Evolutionary conservation across 1,140 invertebrate species (phyloP), one percentile per base, ranked within the genome.

Genomic region (Sitophilus oryzae): DNA sequence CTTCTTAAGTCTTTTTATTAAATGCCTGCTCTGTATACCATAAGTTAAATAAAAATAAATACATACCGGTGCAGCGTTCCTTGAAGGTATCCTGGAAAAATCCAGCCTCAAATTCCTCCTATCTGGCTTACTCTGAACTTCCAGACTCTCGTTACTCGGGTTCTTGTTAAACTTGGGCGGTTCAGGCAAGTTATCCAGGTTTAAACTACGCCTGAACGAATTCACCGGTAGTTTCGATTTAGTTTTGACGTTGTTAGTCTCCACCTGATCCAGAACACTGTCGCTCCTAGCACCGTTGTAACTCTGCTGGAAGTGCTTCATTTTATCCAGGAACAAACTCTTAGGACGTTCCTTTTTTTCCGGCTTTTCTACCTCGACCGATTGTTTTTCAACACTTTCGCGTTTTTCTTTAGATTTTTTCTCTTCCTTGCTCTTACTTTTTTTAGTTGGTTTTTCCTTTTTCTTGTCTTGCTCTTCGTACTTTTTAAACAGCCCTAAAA

Each of bases 401-500:
- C 22, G n/a, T 20, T 36, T 47, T 35, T 51, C 57, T 42, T 44
- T 52, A 8, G 49, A 30, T n/a, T 44, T 59, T 14, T 41, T 60
- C 53, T 65, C 52, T 25, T 40, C 47, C 49, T 62, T 57, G n/a
- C 25, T 37, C 46, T 62, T 62, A 9, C 3, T 43, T 42, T 55
- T 68, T 44, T 62, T 66, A 22, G 40, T 14, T 15, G 59, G 58
- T 58, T 62, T 63, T 14, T 62, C 59, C 42, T 66, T 65, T 53
- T 63, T 59, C 51, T 63, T 71, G 25, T 77, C 72, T 65, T 75
- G 71, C 25, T 76, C 75, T 65, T 83, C 84, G 61, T 80, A 79
- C 63, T 82, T 87, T 52, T 82, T 84, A 59, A 89, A 85, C 0
- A 89, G 67, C 2, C 84, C 84, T 15, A 89, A 70, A 47, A 89